Evolutionary conservation across 2,888 invertebrate species (phyloP).

Genomic region (Nemurella pictetii): DNA sequence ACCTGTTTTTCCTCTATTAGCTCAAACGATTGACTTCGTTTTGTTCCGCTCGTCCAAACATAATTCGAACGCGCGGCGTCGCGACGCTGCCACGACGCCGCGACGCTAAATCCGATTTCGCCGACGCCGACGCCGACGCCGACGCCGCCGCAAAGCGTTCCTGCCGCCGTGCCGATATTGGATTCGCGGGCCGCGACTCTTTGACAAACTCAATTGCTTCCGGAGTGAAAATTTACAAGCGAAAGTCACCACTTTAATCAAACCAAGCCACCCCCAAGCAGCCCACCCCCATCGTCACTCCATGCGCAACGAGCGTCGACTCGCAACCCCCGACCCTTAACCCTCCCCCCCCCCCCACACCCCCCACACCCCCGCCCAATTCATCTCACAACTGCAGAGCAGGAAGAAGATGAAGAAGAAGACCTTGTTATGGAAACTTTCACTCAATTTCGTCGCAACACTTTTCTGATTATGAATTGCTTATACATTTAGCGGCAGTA

Average conservation of each 20-base stretch:
- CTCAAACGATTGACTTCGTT: not conserved
- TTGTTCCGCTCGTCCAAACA: not conserved
- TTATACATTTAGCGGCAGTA: slow-evolving; percentile 53
- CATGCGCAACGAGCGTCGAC: slow-evolving; percentile 31
- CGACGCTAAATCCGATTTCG: not conserved
- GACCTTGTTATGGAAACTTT: slow-evolving; percentile 46
- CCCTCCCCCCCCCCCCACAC: not conserved
- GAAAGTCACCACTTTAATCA: slow-evolving; percentile 16
- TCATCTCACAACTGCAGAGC: not conserved
- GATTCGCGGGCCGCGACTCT: not conserved
- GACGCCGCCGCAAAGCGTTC: not conserved
- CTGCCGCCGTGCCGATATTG: not conserved
- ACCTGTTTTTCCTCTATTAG: not conserved
- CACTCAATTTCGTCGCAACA: slow-evolving; percentile 52
- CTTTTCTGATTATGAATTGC: slow-evolving; percentile 53
- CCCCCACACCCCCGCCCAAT: not conserved
- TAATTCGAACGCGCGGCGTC: not conserved
- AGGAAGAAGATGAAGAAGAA: not conserved
- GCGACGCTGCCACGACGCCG: not conserved
- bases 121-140: too few relatives aligned
- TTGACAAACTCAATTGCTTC: not conserved
- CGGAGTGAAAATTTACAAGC: not conserved
- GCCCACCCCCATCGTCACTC: slow-evolving; percentile 16
- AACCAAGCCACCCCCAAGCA: not conserved
- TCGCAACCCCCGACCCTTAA: not conserved